Percentiles rank a stretch among this genome's conserved stretches.
Evolutionary conservation across 1,140 invertebrate genomes (phyloP).

Genomic region (Sycobia sp.): DNA sequence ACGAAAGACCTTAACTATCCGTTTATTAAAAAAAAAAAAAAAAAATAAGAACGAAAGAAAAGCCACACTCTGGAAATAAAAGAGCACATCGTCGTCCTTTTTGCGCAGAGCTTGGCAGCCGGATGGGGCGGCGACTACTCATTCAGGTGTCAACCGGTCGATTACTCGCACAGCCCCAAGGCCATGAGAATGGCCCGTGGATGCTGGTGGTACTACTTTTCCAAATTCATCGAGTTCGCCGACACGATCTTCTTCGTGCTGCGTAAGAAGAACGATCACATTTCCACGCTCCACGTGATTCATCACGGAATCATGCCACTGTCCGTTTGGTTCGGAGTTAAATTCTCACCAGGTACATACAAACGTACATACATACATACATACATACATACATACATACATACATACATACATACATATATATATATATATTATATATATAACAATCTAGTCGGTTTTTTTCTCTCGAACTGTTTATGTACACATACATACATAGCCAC

Average conservation of each 20-base stretch:
- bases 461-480: too few species aligned
- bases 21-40: too few species aligned
- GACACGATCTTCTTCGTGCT: slow-evolving; percentile 89
- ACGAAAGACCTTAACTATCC: too few species aligned
- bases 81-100: too few species aligned
- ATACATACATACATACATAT: too few species aligned
- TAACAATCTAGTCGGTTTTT: too few species aligned
- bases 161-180: slow-evolving; percentile 77
- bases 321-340: slow-evolving; percentile 91
- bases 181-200: slow-evolving; percentile 80
- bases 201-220: slow-evolving; percentile 88
- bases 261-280: slow-evolving; percentile 83
- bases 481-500: too few species aligned
- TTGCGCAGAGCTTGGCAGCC: slow-evolving; percentile 65
- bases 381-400: too few species aligned
- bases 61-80: too few species aligned
- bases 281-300: slow-evolving; percentile 87
- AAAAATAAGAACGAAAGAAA: too few species aligned
- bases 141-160: slow-evolving; percentile 88
- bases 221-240: slow-evolving; percentile 85
- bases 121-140: slow-evolving; percentile 81
- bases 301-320: slow-evolving; percentile 93
- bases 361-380: too few species aligned
- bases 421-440: too few species aligned
- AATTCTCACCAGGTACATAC: slow-evolving; percentile 88